Conservation (phyloP, 1,140 invertebrate genomes). For the Hydropsyche tenuis region DNA sequence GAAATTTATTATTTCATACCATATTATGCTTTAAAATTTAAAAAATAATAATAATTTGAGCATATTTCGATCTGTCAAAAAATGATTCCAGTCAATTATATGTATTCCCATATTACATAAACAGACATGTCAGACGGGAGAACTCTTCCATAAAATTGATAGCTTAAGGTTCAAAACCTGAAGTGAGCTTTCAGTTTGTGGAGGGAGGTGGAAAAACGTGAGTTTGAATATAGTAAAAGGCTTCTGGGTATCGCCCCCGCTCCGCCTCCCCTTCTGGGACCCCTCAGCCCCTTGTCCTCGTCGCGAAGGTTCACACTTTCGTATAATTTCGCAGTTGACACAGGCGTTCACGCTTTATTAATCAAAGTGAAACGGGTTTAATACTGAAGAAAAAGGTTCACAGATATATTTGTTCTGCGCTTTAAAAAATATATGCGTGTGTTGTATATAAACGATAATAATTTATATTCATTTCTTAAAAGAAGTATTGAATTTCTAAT, state of each 20-base stretch:
- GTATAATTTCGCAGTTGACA: constrained; percentile 38
- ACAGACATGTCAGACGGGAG: background rate
- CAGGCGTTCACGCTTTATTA: constrained; percentile 34
- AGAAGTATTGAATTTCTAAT: too few relatives aligned
- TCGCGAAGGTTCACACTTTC: constrained; percentile 31
- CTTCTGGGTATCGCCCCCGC: too few relatives aligned
- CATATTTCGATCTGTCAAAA: too few relatives aligned
- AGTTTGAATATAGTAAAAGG: background rate
- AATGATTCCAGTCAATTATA: too few relatives aligned
- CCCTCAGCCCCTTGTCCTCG: background rate
- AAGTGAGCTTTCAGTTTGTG: too few relatives aligned
- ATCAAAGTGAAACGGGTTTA: constrained; percentile 33
- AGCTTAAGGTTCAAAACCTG: constrained; percentile 6
- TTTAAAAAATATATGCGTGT: background rate
- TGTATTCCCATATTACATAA: too few relatives aligned
- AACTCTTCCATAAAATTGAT: constrained; percentile 13
- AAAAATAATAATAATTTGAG: too few relatives aligned
- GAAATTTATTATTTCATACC: too few relatives aligned
- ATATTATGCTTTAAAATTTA: too few relatives aligned
- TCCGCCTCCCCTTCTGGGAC: background rate
- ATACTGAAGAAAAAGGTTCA: constrained; percentile 22
- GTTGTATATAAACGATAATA: too few relatives aligned
- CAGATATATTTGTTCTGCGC: constrained; percentile 19
- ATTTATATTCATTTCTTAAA: too few relatives aligned
- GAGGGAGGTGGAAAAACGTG: background rate